phyloP scores from a whole-genome alignment of 2,113 vertebrate genomes.

The Laticauda laticaudata region DNA sequence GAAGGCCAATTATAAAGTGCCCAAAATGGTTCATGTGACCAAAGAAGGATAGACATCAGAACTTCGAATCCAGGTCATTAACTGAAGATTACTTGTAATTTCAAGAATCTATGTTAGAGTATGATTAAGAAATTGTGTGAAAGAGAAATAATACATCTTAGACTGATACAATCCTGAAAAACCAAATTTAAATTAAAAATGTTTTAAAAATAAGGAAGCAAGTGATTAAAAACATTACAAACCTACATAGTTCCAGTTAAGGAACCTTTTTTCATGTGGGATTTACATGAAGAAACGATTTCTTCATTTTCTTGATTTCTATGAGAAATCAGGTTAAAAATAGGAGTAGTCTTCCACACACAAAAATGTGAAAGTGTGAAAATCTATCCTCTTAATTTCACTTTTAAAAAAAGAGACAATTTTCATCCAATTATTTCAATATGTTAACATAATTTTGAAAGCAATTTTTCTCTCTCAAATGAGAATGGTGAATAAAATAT shows the following conservation, averaged over 20 bases:
- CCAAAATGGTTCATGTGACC: not conserved
- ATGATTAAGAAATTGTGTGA: not conserved
- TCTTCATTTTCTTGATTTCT: not conserved
- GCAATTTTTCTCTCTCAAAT: not conserved
- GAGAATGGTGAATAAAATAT: not conserved
- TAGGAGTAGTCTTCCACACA: not conserved
- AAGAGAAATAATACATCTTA: not conserved
- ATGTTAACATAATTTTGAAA: not conserved
- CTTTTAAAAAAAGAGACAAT: not conserved
- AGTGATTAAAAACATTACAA: not conserved
- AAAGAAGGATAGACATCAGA: not conserved
- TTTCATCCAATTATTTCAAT: not conserved
- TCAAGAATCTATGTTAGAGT: not conserved
- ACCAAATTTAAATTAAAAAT: not conserved
- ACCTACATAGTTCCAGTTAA: not conserved
- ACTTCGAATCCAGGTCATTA: not conserved
- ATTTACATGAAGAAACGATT: not conserved
- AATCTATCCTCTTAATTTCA: not conserved
- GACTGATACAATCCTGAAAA: not conserved
- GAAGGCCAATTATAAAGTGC: not conserved
- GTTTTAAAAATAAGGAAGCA: not conserved
- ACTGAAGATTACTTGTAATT: not conserved
- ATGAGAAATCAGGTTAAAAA: not conserved
- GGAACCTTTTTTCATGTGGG: not conserved
- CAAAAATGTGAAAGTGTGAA: not conserved